Conservation (phyloP, 2,797 vertebrate species). For the Protosalanx chinensis region DNA sequence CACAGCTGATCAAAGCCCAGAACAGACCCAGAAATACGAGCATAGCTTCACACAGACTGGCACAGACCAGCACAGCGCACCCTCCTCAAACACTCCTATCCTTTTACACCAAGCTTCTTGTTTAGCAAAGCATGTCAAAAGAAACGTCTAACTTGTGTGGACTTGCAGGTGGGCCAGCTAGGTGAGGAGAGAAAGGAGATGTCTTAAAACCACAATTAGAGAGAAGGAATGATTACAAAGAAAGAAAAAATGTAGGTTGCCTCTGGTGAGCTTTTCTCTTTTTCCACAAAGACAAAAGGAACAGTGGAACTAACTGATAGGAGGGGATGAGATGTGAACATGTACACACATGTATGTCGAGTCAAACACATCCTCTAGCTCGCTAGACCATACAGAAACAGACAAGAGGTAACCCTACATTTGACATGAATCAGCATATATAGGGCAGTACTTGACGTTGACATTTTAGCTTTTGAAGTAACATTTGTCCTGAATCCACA, state of each 20-base stretch:
- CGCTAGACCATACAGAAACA: not conserved
- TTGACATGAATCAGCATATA: not conserved
- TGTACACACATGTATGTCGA: not conserved
- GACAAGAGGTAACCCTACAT: not conserved
- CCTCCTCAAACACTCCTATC: not conserved
- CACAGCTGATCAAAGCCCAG: too few relatives aligned
- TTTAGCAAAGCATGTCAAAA: conserved; percentile 8
- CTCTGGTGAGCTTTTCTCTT: conserved; percentile 17
- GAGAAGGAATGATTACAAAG: conserved; percentile 12
- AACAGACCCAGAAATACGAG: not conserved
- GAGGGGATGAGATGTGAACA: not conserved
- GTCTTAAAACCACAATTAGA: conserved; percentile 34
- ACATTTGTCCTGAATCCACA: too few relatives aligned
- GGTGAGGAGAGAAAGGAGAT: conserved; percentile 28
- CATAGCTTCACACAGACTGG: conserved; percentile 28
- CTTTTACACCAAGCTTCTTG: not conserved
- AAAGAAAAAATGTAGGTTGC: conserved; percentile 8
- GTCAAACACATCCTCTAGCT: not conserved
- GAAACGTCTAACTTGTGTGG: conserved; percentile 6
- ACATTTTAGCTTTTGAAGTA: too few relatives aligned
- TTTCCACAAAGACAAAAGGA: conserved; percentile 25
- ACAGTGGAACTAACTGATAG: conserved; percentile 5
- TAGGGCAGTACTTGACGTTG: not conserved
- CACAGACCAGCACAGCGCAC: conserved; percentile 19
- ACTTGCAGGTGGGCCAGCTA: not conserved